A percentile compares a stretch with the other conserved stretches of the same genome.
Conservation (phyloP, 92 coral and sea anemone genomes). For the Metridium senile region DNA sequence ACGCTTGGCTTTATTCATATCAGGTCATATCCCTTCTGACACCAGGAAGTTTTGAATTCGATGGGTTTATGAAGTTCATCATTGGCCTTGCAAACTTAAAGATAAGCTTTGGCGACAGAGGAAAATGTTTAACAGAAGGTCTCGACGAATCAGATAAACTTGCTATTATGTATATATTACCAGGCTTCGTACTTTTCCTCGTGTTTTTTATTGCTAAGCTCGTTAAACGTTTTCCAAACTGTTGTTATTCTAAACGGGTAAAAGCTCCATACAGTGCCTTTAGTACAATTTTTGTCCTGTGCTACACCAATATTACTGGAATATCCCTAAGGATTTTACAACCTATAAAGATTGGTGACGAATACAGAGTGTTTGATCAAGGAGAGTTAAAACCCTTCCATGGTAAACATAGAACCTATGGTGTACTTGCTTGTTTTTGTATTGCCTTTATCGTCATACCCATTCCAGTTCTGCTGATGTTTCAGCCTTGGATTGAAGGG, state of each 20-base stretch:
- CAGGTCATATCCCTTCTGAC: slow-evolving; percentile 65
- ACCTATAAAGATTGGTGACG: slow-evolving; percentile 54
- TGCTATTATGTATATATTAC: slow-evolving; percentile 75
- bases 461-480: slow-evolving; percentile 69
- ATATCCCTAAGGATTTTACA: slow-evolving; percentile 80
- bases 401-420: slow-evolving; percentile 75
- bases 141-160: slow-evolving; percentile 81
- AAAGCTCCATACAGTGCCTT: slow-evolving; percentile 80
- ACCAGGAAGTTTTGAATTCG: slow-evolving; percentile 67
- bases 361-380: slow-evolving; percentile 51
- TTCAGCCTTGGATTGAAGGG: slow-evolving; percentile 58
- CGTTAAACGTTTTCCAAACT: slow-evolving; percentile 62
- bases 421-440: slow-evolving; percentile 62
- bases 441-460: slow-evolving; percentile 66
- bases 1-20: slow-evolving; percentile 92
- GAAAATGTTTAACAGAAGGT: slow-evolving; percentile 75
- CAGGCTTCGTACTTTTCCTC: slow-evolving; percentile 68
- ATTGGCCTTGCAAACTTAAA: slow-evolving; percentile 76
- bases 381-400: slow-evolving; percentile 69
- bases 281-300: slow-evolving; percentile 88
- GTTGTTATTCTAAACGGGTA: slow-evolving; percentile 63
- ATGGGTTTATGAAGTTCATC: slow-evolving; percentile 73
- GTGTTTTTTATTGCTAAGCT: slow-evolving; percentile 56
- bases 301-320: slow-evolving; percentile 89
- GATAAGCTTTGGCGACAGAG: slow-evolving; percentile 54